Evolutionary conservation across 2,113 vertebrate species (phyloP).

Genomic region (Bungarus multicinctus): DNA sequence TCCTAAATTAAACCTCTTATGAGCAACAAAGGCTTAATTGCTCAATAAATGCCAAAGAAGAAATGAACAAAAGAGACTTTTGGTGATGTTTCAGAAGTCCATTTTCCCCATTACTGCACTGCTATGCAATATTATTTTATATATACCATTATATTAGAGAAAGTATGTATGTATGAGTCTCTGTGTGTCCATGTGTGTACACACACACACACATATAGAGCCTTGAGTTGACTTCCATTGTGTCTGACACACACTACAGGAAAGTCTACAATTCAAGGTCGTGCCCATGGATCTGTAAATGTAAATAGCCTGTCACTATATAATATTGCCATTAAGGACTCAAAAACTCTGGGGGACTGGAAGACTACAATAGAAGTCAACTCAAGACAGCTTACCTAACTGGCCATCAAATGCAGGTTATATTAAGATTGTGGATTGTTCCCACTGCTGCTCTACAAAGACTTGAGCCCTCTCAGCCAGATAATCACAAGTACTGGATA

Average conservation of each 20-base stretch:
- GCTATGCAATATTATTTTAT: neutral
- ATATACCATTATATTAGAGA: slow-evolving; percentile 6
- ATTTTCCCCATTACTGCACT: neutral
- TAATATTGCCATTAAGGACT: neutral
- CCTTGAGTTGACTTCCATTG: neutral
- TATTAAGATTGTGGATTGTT: neutral
- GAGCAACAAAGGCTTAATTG: slow-evolving; percentile 24
- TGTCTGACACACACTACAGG: neutral
- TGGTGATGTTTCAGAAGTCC: slow-evolving; percentile 4
- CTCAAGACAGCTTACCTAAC: neutral
- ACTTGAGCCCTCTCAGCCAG: neutral
- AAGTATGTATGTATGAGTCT: neutral
- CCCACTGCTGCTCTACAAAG: neutral
- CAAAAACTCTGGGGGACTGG: neutral
- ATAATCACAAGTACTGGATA: neutral
- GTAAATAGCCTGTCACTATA: neutral
- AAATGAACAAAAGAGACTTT: slow-evolving; percentile 9
- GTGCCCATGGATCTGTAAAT: neutral
- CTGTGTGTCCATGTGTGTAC: neutral
- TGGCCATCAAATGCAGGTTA: neutral
- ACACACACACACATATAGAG: neutral
- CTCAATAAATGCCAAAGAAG: slow-evolving; percentile 24
- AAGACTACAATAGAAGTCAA: neutral
- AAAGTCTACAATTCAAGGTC: neutral
- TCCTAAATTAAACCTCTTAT: slow-evolving; percentile 30